Evolutionary conservation across 2,888 invertebrate species (phyloP).

Genomic region (Platycnemis pennipes): DNA sequence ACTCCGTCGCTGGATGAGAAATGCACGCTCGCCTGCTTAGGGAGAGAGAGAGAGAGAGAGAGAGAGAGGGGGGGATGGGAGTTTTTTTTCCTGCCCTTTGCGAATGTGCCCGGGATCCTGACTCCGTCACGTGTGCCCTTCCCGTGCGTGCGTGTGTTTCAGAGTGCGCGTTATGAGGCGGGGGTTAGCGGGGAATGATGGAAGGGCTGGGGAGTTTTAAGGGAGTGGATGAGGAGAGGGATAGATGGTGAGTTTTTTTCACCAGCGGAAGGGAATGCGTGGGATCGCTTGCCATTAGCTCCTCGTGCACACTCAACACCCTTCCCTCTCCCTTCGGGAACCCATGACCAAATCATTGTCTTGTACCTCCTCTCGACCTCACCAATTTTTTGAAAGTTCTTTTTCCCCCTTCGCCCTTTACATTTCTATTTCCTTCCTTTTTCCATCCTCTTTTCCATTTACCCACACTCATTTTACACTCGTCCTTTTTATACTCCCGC

Average conservation of each 20-base stretch:
- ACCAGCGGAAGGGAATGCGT: neutral
- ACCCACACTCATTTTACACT: no score
- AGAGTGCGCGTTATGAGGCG: neutral
- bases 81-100: neutral
- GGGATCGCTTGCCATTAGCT: constrained; percentile 30
- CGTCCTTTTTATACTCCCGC: no score
- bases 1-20: neutral
- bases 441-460: no score
- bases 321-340: neutral
- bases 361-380: no score
- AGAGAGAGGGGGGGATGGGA: neutral
- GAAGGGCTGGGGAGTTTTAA: no score
- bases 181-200: no score
- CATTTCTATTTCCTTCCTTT: no score
- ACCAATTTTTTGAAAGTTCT: no score
- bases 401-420: no score
- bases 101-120: neutral
- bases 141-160: neutral
- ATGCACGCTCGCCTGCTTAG: neutral
- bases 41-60: no score
- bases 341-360: neutral
- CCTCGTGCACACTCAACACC: neutral
- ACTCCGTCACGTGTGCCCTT: neutral
- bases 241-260: neutral
- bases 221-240: neutral